Base-by-base conservation (phyloP, 1,140 invertebrate species). In the Drosophila biarmipes region DNA sequence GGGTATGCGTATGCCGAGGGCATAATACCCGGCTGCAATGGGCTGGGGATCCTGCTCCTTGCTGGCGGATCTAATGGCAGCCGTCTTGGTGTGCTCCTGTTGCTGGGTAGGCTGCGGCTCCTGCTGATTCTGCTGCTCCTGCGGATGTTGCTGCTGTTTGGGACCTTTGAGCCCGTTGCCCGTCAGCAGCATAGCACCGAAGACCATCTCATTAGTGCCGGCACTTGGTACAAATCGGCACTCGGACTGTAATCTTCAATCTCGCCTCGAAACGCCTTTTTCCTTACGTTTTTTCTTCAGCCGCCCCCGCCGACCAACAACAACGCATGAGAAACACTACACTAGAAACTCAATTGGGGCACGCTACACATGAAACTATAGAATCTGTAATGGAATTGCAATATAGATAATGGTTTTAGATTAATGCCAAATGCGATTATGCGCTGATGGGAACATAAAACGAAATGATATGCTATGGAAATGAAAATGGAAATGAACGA, bases 1-100 rank as follows among this genome's bases (percentile, higher is more conserved):
- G 52, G 96, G 96, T 85, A 96, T 95, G 51, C 96, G 95, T 84
- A 95, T 92, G 34, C 82, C 79, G 56, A 82, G 67, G 14, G 84
- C 80, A 81, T 81, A 78, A 62, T 84, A 78, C 42, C 77, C 80
- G 6, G 71, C 53, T 8, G 55, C 48, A 31, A 52, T 37, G 14
- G 62, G 59, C 19, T 54, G 73, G n/a, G 54, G 49, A 24, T 55
- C 59, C 37, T 75, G 42, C 2, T 74, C 38, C 42, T 63, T 54
- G 59, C 10, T 58, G 52, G 42, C 21, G 27, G 58, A 49, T 19
- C 31, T 62, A 17, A 11, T 46, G 31, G 49, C 35, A 19, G 38
- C 42, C 49, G 54, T n/a, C 6, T 64, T 67, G 43, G 34, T 15
- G 35, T 66, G 51, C 34, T 53, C 40, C 40, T 42, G 57, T 8